Conservation (phyloP, 1,140 invertebrate genomes). For the Sycobia sp. region DNA sequence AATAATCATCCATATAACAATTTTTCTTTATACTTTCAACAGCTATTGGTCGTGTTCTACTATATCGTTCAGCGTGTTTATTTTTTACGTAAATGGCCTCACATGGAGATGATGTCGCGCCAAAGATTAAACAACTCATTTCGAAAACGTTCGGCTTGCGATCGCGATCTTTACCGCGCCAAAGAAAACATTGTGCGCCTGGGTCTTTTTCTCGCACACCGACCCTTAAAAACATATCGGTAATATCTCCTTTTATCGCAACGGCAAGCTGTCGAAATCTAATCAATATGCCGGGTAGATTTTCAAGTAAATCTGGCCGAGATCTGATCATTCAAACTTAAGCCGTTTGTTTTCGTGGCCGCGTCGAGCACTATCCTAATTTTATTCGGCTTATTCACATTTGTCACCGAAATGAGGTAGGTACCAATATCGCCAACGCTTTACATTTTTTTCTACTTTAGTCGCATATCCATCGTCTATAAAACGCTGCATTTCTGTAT, state of each 20-base stretch:
- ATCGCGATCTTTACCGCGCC: not conserved
- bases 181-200: too few relatives aligned
- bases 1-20: too few relatives aligned
- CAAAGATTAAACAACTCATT: slow-evolving; percentile 5
- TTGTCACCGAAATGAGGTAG: not conserved
- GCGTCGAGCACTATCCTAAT: too few relatives aligned
- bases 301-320: too few relatives aligned
- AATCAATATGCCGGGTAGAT: too few relatives aligned
- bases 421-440: too few relatives aligned
- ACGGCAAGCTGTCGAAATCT: too few relatives aligned
- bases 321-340: not conserved
- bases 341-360: not conserved
- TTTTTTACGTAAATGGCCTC: not conserved
- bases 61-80: too few relatives aligned
- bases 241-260: too few relatives aligned
- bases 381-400: not conserved
- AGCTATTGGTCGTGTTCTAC: too few relatives aligned
- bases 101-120: not conserved
- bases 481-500: not conserved
- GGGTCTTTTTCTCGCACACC: not conserved
- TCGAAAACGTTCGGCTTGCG: not conserved
- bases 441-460: not conserved
- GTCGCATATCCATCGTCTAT: not conserved
- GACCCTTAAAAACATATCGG: slow-evolving; percentile 1
- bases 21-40: too few relatives aligned